Evolutionary conservation across 2,113 vertebrate species (phyloP).

Genomic region (Callaeas wilsoni): DNA sequence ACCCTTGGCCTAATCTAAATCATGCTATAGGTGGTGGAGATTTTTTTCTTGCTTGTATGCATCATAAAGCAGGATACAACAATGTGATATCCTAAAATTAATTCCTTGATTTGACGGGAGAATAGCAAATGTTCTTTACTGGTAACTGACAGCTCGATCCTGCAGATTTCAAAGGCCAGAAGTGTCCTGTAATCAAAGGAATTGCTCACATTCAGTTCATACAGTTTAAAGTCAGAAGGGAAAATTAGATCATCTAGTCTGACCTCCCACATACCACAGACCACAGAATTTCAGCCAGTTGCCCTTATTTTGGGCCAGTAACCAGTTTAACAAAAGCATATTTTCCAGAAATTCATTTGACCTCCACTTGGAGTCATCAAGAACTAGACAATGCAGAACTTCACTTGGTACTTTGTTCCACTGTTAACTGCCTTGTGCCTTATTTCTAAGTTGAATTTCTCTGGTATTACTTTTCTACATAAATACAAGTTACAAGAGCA

Average conservation of each 20-base stretch:
- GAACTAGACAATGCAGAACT: slow-evolving; percentile 30
- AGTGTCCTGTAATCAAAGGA: not conserved
- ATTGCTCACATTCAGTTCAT: not conserved
- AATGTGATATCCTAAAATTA: not conserved
- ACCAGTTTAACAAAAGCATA: slow-evolving; percentile 28
- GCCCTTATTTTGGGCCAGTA: not conserved
- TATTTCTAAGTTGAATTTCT: not conserved
- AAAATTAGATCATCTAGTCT: slow-evolving; percentile 54
- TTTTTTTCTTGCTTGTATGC: not conserved
- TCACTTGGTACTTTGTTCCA: not conserved
- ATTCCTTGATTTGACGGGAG: not conserved
- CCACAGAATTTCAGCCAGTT: slow-evolving; percentile 44
- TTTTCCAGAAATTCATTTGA: slow-evolving; percentile 56
- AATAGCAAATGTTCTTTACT: not conserved
- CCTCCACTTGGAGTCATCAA: slow-evolving; percentile 25
- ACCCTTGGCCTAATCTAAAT: not conserved
- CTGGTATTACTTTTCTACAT: not conserved
- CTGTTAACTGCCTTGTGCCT: not conserved
- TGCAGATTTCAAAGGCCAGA: not conserved
- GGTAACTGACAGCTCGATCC: not conserved
- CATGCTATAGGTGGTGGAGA: not conserved
- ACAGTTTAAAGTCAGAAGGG: slow-evolving; percentile 10
- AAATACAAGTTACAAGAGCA: not conserved
- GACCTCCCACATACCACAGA: slow-evolving; percentile 25
- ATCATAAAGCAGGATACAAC: not conserved